A percentile compares a stretch with the other conserved stretches of the same genome.
These are phyloP conservation scores for Magallana angulata DNA, from an alignment of 1,140 invertebrate species.

Conservation along the genomic window DNA sequence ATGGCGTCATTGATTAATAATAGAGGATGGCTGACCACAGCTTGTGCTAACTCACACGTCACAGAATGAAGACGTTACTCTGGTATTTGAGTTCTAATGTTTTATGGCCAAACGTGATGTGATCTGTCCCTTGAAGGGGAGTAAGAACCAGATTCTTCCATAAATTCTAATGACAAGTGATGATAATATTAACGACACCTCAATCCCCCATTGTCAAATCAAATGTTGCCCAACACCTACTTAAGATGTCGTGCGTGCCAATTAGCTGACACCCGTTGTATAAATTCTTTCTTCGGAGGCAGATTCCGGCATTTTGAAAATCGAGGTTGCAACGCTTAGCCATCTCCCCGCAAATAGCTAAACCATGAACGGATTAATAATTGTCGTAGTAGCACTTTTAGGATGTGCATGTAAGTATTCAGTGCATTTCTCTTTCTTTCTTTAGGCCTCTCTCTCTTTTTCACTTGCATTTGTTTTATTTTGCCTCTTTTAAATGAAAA, in stretches of 20 bases:
- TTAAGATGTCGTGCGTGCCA: slow-evolving; percentile 28
- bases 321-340: not conserved
- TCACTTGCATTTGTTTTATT: too few relatives aligned
- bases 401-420: slow-evolving; percentile 12
- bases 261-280: slow-evolving; percentile 15
- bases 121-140: slow-evolving; percentile 17
- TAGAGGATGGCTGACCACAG: not conserved
- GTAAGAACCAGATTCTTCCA: not conserved
- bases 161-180: slow-evolving; percentile 31
- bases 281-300: not conserved
- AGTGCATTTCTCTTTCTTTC: not conserved
- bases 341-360: not conserved
- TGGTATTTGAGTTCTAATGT: slow-evolving; percentile 18
- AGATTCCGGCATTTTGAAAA: slow-evolving; percentile 8
- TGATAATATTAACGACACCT: not conserved
- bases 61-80: not conserved
- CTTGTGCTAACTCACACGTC: not conserved
- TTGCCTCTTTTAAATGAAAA: too few relatives aligned
- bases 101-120: slow-evolving; percentile 5
- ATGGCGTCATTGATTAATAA: not conserved
- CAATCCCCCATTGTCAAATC: slow-evolving; percentile 19
- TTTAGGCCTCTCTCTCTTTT: too few relatives aligned
- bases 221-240: slow-evolving; percentile 7
- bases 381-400: not conserved
- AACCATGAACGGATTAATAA: slow-evolving; percentile 5